Evolutionary conservation across 2,113 vertebrate genomes (phyloP).

Genomic region (Heliornis fulica): DNA sequence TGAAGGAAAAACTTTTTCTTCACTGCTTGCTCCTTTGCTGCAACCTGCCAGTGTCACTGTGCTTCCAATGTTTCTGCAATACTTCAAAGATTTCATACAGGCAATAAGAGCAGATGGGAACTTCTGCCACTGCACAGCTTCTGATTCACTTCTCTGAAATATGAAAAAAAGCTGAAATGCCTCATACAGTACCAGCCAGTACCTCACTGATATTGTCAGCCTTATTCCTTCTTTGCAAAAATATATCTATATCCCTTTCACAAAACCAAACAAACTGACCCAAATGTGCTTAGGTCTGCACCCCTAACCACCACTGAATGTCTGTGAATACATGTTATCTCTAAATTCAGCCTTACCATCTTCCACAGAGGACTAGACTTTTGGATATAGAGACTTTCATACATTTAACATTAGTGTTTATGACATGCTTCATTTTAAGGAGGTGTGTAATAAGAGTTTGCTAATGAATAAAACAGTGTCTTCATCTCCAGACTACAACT

Average conservation of each 20-base stretch:
- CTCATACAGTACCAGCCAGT: not conserved
- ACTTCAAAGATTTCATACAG: not conserved
- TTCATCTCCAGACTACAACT: not conserved
- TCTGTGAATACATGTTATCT: not conserved
- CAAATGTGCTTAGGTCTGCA: not conserved
- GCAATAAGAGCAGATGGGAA: not conserved
- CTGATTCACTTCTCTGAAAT: not conserved
- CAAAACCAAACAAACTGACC: not conserved
- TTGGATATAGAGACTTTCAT: not conserved
- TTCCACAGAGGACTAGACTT: not conserved
- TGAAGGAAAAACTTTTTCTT: not conserved
- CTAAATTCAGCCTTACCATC: not conserved
- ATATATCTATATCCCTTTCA: not conserved
- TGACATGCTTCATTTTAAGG: not conserved
- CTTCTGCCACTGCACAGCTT: not conserved
- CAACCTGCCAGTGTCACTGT: not conserved
- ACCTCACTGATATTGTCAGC: not conserved
- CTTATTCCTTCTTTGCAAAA: not conserved
- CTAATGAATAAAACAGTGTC: conserved; percentile 25
- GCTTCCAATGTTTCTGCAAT: not conserved
- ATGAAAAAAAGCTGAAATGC: not conserved
- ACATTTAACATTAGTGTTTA: not conserved
- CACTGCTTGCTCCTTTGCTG: not conserved
- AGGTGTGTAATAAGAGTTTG: not conserved
- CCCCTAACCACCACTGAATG: not conserved